A percentile compares a stretch with the other conserved stretches of the same genome.
Evolutionary conservation across 2,888 invertebrate genomes (phyloP).

Genomic region (Agelastica alni): DNA sequence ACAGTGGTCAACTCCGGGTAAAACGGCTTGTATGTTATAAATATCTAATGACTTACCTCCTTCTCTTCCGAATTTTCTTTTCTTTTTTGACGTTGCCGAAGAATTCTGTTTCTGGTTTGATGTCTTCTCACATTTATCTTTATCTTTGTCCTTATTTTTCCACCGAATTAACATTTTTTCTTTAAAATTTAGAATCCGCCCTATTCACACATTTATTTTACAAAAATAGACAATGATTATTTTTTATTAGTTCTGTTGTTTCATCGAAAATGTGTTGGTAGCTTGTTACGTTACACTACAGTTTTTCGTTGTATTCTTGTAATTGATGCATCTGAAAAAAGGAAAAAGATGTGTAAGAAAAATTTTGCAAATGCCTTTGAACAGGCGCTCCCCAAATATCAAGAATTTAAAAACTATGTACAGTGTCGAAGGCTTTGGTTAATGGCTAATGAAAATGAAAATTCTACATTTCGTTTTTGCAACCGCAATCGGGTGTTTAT

Average conservation of each 20-base stretch:
- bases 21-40: too few relatives aligned
- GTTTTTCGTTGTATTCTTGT: background rate
- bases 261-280: background rate
- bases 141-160: conserved; percentile 85
- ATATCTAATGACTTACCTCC: conserved; percentile 75
- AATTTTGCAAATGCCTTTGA: too few relatives aligned
- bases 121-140: conserved; percentile 63
- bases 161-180: conserved; percentile 75
- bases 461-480: too few relatives aligned
- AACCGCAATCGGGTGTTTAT: too few relatives aligned
- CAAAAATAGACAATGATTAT: background rate
- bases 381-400: too few relatives aligned
- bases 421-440: too few relatives aligned
- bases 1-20: too few relatives aligned
- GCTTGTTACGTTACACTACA: background rate
- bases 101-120: conserved; percentile 54
- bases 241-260: background rate
- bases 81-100: conserved; percentile 66
- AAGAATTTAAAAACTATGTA: too few relatives aligned
- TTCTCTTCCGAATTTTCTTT: conserved; percentile 79
- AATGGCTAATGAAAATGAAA: too few relatives aligned
- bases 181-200: background rate
- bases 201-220: conserved; percentile 6
- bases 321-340: background rate
- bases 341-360: background rate